Evolutionary conservation across 1,140 invertebrate genomes (phyloP).

Genomic region (Chironomus striatipennis): DNA sequence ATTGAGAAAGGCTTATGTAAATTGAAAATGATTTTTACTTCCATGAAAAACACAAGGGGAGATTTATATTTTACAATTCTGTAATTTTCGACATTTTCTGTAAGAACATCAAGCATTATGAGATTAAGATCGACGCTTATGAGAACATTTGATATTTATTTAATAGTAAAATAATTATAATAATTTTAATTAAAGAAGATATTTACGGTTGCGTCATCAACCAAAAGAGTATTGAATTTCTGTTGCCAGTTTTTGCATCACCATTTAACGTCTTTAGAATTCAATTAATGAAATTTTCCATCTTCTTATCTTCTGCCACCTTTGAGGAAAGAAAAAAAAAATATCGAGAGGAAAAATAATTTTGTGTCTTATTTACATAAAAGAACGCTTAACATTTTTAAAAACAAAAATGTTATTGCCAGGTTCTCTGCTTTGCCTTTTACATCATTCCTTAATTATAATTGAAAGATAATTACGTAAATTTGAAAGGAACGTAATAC

Average conservation of each 20-base stretch:
- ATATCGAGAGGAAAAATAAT: neutral
- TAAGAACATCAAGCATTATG: constrained; percentile 16
- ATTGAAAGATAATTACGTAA: constrained; percentile 20
- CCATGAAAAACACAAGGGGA: neutral
- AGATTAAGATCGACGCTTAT: constrained; percentile 11
- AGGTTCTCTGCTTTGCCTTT: neutral
- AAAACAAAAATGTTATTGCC: neutral
- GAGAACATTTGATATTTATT: constrained; percentile 23
- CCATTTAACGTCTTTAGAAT: neutral
- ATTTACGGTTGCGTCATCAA: neutral
- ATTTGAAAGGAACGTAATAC: constrained; percentile 4
- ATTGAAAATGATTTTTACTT: constrained; percentile 15
- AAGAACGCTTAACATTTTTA: neutral
- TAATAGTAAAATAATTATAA: neutral
- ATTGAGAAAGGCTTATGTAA: constrained; percentile 23
- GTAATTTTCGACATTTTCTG: neutral
- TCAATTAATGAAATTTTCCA: neutral
- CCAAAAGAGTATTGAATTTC: neutral
- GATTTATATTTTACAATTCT: neutral
- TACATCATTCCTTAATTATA: neutral
- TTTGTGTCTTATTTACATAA: constrained; percentile 18
- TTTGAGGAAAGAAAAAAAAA: too few relatives aligned
- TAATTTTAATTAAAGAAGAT: constrained; percentile 20
- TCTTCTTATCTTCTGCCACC: neutral
- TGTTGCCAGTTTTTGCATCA: neutral